A percentile compares a stretch with the other conserved stretches of the same genome.
Evolutionary conservation across 2,888 invertebrate genomes (phyloP).

Genomic region (Thymelicus sylvestris): DNA sequence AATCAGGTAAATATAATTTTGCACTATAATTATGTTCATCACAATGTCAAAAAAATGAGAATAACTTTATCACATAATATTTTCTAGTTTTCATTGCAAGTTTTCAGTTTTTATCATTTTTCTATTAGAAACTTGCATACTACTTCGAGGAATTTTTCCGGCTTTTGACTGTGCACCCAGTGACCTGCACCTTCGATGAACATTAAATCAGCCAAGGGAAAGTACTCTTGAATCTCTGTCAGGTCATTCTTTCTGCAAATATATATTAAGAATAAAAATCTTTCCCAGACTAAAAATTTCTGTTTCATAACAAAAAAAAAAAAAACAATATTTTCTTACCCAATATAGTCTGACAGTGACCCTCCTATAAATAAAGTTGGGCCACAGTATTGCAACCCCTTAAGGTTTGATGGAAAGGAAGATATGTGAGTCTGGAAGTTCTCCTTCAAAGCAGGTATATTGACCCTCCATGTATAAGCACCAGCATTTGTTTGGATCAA

Average conservation of each 20-base stretch:
- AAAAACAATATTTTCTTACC: conserved; percentile 70
- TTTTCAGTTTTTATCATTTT: conserved; percentile 52
- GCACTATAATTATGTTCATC: conserved; percentile 17
- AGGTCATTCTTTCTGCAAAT: conserved; percentile 83
- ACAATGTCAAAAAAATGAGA: conserved; percentile 46
- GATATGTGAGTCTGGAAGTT: conserved; percentile 87
- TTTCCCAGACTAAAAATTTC: no score
- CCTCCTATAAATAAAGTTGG: conserved; percentile 95
- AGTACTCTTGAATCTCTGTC: conserved; percentile 87
- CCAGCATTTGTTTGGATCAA: conserved; percentile 88
- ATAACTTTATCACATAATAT: conserved; percentile 45
- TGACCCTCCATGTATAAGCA: conserved; percentile 91
- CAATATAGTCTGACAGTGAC: conserved; percentile 91
- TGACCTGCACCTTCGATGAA: conserved; percentile 94
- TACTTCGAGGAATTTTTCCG: conserved; percentile 88
- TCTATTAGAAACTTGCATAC: conserved; percentile 86
- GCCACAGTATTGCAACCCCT: conserved; percentile 84
- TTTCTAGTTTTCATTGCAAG: background rate
- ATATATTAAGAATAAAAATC: background rate
- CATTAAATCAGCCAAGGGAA: conserved; percentile 88
- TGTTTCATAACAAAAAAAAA: no score
- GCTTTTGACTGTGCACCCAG: conserved; percentile 97
- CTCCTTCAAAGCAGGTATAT: conserved; percentile 88
- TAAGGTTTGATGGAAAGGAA: conserved; percentile 85
- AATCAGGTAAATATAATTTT: conserved; percentile 21